Percentiles rank a stretch among this genome's conserved stretches.
These are phyloP conservation scores for Araneus ventricosus DNA, from an alignment of 1,140 invertebrate genomes.

Conservation along the genomic window DNA sequence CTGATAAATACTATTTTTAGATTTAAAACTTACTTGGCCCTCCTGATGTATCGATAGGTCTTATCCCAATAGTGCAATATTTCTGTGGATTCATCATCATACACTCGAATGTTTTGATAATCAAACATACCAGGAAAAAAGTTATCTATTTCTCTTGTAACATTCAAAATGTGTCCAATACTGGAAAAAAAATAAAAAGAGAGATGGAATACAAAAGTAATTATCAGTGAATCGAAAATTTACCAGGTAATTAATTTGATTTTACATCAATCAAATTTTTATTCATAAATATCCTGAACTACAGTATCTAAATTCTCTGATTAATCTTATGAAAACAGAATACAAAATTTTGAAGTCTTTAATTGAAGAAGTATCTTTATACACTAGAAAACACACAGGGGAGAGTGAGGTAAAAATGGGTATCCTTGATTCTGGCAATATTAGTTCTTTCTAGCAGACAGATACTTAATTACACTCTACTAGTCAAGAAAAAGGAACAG, in stretches of 20 bases:
- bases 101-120: constrained; percentile 97
- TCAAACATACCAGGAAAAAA: constrained; percentile 98
- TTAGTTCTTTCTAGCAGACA: no score
- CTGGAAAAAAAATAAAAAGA: constrained; percentile 83
- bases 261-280: neutral
- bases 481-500: no score
- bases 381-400: no score
- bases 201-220: neutral
- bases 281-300: neutral
- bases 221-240: neutral
- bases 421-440: no score
- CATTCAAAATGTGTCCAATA: constrained; percentile 97
- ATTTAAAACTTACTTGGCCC: constrained; percentile 86
- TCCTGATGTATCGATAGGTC: constrained; percentile 97
- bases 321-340: no score
- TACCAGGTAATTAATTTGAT: neutral
- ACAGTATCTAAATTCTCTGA: neutral
- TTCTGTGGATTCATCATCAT: constrained; percentile 97
- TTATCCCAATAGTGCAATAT: constrained; percentile 98
- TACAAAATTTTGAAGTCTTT: no score
- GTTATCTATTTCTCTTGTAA: constrained; percentile 98
- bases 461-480: no score
- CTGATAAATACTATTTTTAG: no score
- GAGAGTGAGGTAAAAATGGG: no score
- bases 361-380: no score